Evolutionary conservation across 2,113 vertebrate genomes (phyloP).

Genomic region (Elanoides forficatus): DNA sequence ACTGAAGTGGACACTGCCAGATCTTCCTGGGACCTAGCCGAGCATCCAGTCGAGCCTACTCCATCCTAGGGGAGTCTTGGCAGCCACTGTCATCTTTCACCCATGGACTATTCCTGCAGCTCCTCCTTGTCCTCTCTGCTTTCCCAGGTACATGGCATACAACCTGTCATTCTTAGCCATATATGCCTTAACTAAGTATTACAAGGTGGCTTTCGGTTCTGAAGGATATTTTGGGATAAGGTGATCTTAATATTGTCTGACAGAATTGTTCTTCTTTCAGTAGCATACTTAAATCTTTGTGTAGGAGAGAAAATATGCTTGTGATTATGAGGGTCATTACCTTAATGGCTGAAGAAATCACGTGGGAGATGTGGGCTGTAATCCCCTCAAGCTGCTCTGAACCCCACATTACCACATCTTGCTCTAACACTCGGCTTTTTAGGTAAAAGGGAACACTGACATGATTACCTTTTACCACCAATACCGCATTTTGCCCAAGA

Average conservation of each 20-base stretch:
- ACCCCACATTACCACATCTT: fast-evolving
- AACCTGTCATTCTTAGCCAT: not conserved
- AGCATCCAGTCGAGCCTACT: not conserved
- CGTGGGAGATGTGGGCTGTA: not conserved
- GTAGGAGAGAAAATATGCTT: constrained; percentile 4
- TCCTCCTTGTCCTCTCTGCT: not conserved
- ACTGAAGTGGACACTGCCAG: not conserved
- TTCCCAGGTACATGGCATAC: not conserved
- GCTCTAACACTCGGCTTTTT: not conserved
- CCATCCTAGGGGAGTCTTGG: not conserved
- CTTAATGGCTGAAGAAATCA: not conserved
- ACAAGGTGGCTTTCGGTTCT: not conserved
- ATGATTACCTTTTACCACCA: not conserved
- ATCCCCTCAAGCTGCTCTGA: not conserved
- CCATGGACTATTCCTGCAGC: not conserved
- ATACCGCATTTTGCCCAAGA: not conserved
- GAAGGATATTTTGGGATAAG: not conserved
- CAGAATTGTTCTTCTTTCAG: not conserved
- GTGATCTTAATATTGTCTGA: not conserved
- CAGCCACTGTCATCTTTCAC: not conserved
- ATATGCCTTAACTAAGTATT: not conserved
- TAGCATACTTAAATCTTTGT: not conserved
- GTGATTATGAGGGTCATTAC: not conserved
- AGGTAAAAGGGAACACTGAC: not conserved
- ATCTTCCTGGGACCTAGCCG: not conserved